phyloP scores from a whole-genome alignment of 2,888 invertebrate genomes.

The Halocaridina rubra region DNA sequence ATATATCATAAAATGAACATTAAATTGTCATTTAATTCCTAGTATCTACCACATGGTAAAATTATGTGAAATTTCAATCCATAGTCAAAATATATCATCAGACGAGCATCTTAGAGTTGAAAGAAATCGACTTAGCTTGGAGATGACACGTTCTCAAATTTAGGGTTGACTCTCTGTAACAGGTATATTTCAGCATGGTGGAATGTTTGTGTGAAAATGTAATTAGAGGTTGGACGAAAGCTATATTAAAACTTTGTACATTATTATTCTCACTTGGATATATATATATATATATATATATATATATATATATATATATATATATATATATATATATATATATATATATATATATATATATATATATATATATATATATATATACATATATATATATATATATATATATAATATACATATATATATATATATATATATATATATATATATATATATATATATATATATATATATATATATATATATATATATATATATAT shows the following conservation, averaged over 20 bases:
- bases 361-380: background rate
- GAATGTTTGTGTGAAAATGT: too few relatives aligned
- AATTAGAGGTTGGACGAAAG: background rate
- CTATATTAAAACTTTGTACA: background rate
- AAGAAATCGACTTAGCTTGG: too few relatives aligned
- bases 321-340: conserved; percentile 25
- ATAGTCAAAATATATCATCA: too few relatives aligned
- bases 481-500: background rate
- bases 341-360: conserved; percentile 26
- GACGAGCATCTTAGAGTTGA: too few relatives aligned
- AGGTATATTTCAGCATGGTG: too few relatives aligned
- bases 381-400: background rate
- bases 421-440: conserved; percentile 34
- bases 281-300: conserved; percentile 25
- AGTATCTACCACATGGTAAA: too few relatives aligned
- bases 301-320: conserved; percentile 27
- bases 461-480: conserved; percentile 12
- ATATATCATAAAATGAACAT: too few relatives aligned
- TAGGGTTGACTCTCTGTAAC: too few relatives aligned
- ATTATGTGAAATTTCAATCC: too few relatives aligned
- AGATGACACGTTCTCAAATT: too few relatives aligned
- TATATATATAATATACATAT: background rate
- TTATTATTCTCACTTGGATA: background rate
- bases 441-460: conserved; percentile 2
- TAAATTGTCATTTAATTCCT: too few relatives aligned